These are phyloP conservation scores for Nowickia ferox DNA, from an alignment of 2,888 invertebrate genomes.

Conservation along the genomic window DNA sequence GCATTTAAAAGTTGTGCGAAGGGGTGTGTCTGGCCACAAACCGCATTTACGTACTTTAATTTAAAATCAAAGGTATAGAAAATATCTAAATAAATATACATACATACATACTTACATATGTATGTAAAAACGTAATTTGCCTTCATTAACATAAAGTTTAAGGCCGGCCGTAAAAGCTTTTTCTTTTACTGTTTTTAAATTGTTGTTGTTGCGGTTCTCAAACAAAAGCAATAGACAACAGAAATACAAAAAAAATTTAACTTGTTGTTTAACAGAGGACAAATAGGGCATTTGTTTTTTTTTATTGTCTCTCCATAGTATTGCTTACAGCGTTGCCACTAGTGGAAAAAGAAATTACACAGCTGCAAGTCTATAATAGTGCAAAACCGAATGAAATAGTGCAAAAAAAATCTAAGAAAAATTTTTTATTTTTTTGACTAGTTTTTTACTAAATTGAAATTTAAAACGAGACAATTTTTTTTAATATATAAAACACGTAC, in stretches of 20 bases:
- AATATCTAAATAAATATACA: background rate
- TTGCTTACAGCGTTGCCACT: too few species aligned
- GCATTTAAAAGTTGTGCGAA: constrained; percentile 25
- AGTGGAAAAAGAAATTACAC: too few species aligned
- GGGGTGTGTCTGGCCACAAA: constrained; percentile 40
- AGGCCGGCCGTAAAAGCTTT: constrained; percentile 26
- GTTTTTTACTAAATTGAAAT: too few species aligned
- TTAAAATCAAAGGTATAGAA: background rate
- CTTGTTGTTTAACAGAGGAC: constrained; percentile 61
- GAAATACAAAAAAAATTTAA: background rate
- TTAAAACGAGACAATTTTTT: too few species aligned
- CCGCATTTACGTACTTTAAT: constrained; percentile 25
- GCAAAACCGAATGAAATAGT: too few species aligned
- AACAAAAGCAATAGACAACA: constrained; percentile 8
- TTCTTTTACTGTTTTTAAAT: background rate
- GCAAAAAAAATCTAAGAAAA: too few species aligned
- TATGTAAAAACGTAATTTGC: constrained; percentile 35
- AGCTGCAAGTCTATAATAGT: too few species aligned
- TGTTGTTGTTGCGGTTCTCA: background rate
- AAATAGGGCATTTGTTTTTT: constrained; percentile 58
- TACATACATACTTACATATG: background rate
- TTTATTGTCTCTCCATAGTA: background rate
- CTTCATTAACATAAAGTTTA: constrained; percentile 19
- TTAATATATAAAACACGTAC: too few species aligned
- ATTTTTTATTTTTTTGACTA: too few species aligned